These are phyloP conservation scores for Dendroctonus ponderosae DNA, from an alignment of 1,140 invertebrate species.

Conservation along the genomic window DNA sequence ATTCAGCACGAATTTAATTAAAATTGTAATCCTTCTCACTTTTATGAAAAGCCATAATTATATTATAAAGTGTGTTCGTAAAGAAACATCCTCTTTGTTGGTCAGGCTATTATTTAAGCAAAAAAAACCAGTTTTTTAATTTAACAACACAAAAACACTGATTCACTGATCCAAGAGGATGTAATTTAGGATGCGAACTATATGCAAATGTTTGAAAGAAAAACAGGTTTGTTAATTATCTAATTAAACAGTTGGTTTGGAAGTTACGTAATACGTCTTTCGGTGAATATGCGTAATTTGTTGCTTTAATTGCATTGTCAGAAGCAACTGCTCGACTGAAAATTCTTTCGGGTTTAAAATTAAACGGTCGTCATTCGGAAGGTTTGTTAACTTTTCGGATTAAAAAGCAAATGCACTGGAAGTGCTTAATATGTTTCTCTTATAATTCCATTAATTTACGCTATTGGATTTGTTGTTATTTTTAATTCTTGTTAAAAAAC, in stretches of 20 bases:
- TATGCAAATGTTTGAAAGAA: not conserved
- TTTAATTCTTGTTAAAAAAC: too few relatives aligned
- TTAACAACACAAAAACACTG: not conserved
- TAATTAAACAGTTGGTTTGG: slow-evolving; percentile 17
- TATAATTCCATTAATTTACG: too few relatives aligned
- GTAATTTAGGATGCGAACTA: slow-evolving; percentile 8
- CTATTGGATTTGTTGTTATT: too few relatives aligned
- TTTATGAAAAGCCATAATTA: too few relatives aligned
- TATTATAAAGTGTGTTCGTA: too few relatives aligned
- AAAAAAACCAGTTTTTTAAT: not conserved
- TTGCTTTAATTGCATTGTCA: slow-evolving; percentile 21
- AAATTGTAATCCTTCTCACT: too few relatives aligned
- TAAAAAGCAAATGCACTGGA: too few relatives aligned
- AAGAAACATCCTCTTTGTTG: too few relatives aligned
- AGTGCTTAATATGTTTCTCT: too few relatives aligned
- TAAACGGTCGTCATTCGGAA: too few relatives aligned
- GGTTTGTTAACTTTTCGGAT: too few relatives aligned
- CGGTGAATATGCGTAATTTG: not conserved
- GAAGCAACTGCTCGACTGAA: slow-evolving; percentile 8
- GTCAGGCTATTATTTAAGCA: not conserved
- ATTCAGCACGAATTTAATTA: too few relatives aligned
- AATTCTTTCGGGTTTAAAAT: not conserved
- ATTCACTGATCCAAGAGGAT: not conserved
- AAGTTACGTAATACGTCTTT: slow-evolving; percentile 7
- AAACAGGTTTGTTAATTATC: slow-evolving; percentile 15